These are phyloP conservation scores for Spicauda simplicius DNA, from an alignment of 2,888 invertebrate species.

Conservation along the genomic window DNA sequence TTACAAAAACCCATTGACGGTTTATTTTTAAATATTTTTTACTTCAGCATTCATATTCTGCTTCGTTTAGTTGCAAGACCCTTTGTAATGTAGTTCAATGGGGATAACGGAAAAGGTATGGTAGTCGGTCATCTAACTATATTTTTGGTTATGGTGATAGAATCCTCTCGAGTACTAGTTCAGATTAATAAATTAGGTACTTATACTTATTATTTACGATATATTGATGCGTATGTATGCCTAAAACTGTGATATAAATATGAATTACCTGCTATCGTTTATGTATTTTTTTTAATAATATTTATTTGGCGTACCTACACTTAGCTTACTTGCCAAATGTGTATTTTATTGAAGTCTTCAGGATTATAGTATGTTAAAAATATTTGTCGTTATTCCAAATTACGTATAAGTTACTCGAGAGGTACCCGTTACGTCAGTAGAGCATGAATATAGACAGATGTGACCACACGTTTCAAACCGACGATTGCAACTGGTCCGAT, in stretches of 20 bases:
- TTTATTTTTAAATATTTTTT: constrained; percentile 3
- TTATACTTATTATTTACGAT: too few relatives aligned
- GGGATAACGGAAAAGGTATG: constrained; percentile 26
- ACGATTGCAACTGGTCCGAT: neutral
- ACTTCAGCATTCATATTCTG: neutral
- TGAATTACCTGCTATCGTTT: too few relatives aligned
- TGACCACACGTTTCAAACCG: neutral
- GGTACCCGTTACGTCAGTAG: neutral
- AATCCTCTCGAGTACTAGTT: constrained; percentile 7
- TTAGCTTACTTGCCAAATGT: too few relatives aligned
- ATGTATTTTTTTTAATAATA: too few relatives aligned
- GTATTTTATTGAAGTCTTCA: neutral
- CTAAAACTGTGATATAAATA: too few relatives aligned
- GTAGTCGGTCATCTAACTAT: constrained; percentile 16
- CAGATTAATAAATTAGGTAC: too few relatives aligned
- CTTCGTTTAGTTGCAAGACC: constrained; percentile 24
- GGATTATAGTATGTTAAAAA: neutral
- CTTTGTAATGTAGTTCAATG: neutral
- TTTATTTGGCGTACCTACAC: too few relatives aligned
- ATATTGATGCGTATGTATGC: too few relatives aligned
- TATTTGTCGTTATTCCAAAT: too few relatives aligned
- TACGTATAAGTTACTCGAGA: neutral
- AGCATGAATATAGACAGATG: neutral
- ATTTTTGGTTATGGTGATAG: constrained; percentile 7
- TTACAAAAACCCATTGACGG: constrained; percentile 24